A percentile compares a stretch with the other conserved stretches of the same genome.
Evolutionary conservation across 2,113 vertebrate species (phyloP).

Genomic region (Crypturellus undulatus): DNA sequence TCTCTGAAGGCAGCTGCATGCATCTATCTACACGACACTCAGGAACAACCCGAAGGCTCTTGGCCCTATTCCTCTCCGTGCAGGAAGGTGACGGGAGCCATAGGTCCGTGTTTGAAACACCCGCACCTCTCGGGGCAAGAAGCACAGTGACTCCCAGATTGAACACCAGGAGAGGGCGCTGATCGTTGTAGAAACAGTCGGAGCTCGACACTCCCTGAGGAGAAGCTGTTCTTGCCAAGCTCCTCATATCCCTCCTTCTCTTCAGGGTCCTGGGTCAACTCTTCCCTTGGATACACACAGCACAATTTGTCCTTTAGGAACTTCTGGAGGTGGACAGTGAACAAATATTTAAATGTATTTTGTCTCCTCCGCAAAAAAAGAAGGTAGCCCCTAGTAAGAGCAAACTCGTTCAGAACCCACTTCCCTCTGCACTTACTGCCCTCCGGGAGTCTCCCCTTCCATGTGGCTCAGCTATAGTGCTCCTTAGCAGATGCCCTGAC

Average conservation of each 20-base stretch:
- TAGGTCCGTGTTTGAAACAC: rapidly evolving
- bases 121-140: rapidly evolving
- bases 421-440: background rate
- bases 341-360: background rate
- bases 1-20: rapidly evolving
- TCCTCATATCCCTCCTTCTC: too few species aligned
- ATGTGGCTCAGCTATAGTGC: background rate
- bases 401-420: background rate
- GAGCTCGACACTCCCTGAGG: background rate
- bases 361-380: background rate
- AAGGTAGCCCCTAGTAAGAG: background rate
- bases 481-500: background rate
- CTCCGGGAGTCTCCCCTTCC: background rate
- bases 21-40: background rate
- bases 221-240: background rate
- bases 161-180: background rate
- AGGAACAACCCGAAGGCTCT: background rate
- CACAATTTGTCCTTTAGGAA: background rate
- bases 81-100: rapidly evolving
- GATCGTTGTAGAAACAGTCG: background rate
- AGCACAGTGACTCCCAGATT: background rate
- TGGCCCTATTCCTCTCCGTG: background rate
- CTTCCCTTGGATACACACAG: background rate
- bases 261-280: background rate
- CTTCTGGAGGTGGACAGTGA: too few species aligned